Evolutionary conservation across 2,888 invertebrate species (phyloP), one percentile per base, ranked within the genome.

Genomic region (Pyrrhopygopsis socrates): DNA sequence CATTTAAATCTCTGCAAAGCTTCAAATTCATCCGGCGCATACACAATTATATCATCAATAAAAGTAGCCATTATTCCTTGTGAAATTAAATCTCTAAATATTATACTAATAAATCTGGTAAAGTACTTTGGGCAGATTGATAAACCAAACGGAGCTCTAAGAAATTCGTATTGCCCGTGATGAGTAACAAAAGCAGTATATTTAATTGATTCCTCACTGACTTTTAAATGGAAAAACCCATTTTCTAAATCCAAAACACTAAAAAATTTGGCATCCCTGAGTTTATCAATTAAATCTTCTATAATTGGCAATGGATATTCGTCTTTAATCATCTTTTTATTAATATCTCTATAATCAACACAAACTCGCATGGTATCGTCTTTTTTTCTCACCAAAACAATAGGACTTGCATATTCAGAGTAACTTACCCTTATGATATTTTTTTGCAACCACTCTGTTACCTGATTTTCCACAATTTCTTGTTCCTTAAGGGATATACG

Each of bases 361-460:
- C 70, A 70, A 18, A 70, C 27, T 8, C 70, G 15, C 18, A 20
- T 6, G 0, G 18, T 2, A 18, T 45, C 70, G 45, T 70, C 27
- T 27, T 70, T 70, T 11, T 70, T 75, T 2, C n/a, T 63, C 0
- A 75, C 75, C 6, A 75, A 2, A 27, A 75, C 75, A 1, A 70
- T 6, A 11, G 50, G 50, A 50, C 76, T 76, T 3, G 45, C 6
- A 9, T 76, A 67, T 22, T 76, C 65, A 15, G 76, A 76, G n/a
- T 50, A 67, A 50, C 76, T 76, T 2, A 50, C 45, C 22, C 30
- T n/a, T 22, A 76, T 50, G 1, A 76, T 76, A 5, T 41, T 41
- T 1, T 76, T 24, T 15, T 65, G 18, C 20, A 76, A 29, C 65
- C 76, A 76, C 6, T 45, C 45, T 4, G 3, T n/a, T 9, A 50